These are phyloP conservation scores for Rhingia rostrata DNA, from an alignment of 2,888 invertebrate species.

Conservation along the genomic window DNA sequence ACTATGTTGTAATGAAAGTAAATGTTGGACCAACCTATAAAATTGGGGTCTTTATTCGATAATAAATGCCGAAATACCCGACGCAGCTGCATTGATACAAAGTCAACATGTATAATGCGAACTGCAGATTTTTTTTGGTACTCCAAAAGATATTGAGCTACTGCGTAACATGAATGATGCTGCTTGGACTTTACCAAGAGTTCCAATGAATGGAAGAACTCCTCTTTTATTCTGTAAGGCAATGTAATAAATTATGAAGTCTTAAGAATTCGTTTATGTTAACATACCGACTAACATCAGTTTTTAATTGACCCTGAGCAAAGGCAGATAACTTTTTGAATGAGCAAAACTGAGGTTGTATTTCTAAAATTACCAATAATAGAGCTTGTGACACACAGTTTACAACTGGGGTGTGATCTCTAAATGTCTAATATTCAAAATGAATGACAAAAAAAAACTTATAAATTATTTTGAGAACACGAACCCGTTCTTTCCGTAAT, in stretches of 20 bases:
- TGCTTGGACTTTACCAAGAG: constrained; percentile 80
- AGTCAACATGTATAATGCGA: constrained; percentile 78
- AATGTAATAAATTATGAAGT: not conserved
- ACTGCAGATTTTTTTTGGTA: constrained; percentile 77
- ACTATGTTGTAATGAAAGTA: too few relatives aligned
- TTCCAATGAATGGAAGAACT: constrained; percentile 80
- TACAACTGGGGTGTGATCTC: constrained; percentile 77
- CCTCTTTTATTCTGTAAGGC: constrained; percentile 74
- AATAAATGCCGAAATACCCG: constrained; percentile 80
- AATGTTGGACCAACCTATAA: constrained; percentile 77
- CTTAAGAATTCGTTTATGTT: not conserved
- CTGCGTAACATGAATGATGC: constrained; percentile 80
- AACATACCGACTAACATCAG: constrained; percentile 76
- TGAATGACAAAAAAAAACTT: constrained; percentile 8
- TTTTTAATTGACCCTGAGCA: constrained; percentile 69
- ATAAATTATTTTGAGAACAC: not conserved
- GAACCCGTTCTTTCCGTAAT: constrained; percentile 56
- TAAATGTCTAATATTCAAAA: constrained; percentile 68
- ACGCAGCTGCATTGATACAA: constrained; percentile 79
- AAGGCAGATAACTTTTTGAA: constrained; percentile 76
- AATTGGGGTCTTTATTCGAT: constrained; percentile 80
- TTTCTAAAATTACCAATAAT: constrained; percentile 77
- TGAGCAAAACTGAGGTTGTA: constrained; percentile 76
- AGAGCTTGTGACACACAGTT: constrained; percentile 80
- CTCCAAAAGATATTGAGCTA: constrained; percentile 79